Percentiles rank a stretch among this genome's conserved stretches.
Evolutionary conservation across 2,113 vertebrate species (phyloP).

Genomic region (Todiramphus saurophagus): DNA sequence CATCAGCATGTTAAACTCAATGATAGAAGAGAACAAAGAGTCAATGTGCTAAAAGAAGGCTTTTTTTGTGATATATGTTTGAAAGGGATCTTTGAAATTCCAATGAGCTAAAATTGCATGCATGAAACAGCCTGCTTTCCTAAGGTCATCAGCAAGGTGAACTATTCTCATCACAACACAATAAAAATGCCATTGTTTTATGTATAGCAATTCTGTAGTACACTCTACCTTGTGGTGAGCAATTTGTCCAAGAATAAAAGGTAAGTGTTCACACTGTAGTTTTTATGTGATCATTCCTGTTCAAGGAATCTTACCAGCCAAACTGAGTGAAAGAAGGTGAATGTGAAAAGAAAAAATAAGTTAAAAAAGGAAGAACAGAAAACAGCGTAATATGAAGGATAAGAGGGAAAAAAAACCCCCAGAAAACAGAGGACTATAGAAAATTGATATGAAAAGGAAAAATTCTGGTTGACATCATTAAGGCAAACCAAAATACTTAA

Average conservation of each 20-base stretch:
- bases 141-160: constrained; percentile 42
- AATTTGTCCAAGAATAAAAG: constrained; percentile 51
- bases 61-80: background rate
- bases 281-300: background rate
- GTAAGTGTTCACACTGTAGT: background rate
- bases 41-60: background rate
- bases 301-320: background rate
- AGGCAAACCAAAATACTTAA: background rate
- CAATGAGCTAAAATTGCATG: constrained; percentile 15
- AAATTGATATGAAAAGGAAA: background rate
- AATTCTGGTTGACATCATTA: background rate
- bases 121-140: background rate
- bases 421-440: background rate
- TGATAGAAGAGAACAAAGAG: background rate
- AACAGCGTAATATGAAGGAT: background rate
- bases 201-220: constrained; percentile 30
- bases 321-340: background rate
- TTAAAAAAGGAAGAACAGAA: background rate
- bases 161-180: constrained; percentile 31
- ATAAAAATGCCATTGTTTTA: constrained; percentile 56
- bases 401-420: fast-evolving
- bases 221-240: background rate
- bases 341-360: background rate
- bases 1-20: background rate
- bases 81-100: constrained; percentile 1